These are phyloP conservation scores for Luperina nickerlii DNA, from an alignment of 2,888 invertebrate species.

Conservation along the genomic window DNA sequence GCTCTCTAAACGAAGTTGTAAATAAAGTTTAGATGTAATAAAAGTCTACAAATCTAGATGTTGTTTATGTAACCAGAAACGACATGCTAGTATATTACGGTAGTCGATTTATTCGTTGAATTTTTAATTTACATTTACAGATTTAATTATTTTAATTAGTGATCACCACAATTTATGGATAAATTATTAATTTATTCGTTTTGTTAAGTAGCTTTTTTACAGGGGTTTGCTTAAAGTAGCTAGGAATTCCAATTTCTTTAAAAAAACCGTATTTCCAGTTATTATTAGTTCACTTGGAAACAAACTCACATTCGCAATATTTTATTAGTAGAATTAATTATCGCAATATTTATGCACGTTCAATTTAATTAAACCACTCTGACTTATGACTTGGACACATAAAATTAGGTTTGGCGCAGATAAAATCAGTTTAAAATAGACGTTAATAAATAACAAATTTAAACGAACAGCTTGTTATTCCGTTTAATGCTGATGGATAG, in stretches of 20 bases:
- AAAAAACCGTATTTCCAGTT: neutral
- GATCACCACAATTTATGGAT: slow-evolving; percentile 25
- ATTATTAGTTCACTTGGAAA: neutral
- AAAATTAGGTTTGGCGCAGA: slow-evolving; percentile 33
- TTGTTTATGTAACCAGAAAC: slow-evolving; percentile 50
- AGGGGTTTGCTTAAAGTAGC: neutral
- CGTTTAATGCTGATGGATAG: slow-evolving; percentile 14
- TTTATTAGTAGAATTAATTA: slow-evolving; percentile 23
- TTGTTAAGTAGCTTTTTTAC: slow-evolving; percentile 6
- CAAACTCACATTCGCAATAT: neutral
- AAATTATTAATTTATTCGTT: slow-evolving; percentile 35
- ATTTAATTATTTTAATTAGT: slow-evolving; percentile 62
- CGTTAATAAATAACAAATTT: slow-evolving; percentile 19
- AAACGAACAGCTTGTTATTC: slow-evolving; percentile 5
- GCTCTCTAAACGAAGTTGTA: slow-evolving; percentile 38
- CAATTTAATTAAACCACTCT: slow-evolving; percentile 19
- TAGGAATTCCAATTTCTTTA: neutral
- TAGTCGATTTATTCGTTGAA: slow-evolving; percentile 45
- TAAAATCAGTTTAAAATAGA: slow-evolving; percentile 40
- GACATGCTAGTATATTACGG: slow-evolving; percentile 39
- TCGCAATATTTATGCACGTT: slow-evolving; percentile 20
- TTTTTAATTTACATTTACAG: slow-evolving; percentile 45
- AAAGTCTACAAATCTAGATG: slow-evolving; percentile 48
- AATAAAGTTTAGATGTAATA: slow-evolving; percentile 52
- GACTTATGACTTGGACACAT: slow-evolving; percentile 16